Base-by-base conservation (phyloP, 2,113 vertebrate species). In the Piprites chloris region DNA sequence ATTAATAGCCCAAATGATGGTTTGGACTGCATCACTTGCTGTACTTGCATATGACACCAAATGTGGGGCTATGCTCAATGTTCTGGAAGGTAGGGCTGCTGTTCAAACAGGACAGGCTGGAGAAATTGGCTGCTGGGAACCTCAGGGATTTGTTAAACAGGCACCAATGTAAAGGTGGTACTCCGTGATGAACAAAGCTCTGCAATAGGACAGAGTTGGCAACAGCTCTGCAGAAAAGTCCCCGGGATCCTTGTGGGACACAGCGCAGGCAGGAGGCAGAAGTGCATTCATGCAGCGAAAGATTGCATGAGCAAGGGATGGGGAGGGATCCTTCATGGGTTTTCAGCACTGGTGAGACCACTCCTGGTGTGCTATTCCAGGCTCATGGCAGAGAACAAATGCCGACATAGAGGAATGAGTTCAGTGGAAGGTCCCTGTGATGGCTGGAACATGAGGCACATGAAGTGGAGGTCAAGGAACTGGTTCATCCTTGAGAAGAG, bases 381-480 rank as follows among this genome's bases (percentile, higher is more conserved):
- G 7, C 8, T 91, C 26, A 41, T 30, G 72, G 37, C 12, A 71
- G 35, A 50, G 9, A 33, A 11, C 6, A 66, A 52, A 56, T 0
- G 1, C 9, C 88, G 49, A 35, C 13, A 56, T 9, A 11, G 2
- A 16, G 26, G 47, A 50, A 26, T 21, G 14, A 72, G 19, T 18
- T 15, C 14, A 37, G 9, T n/a, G 56, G 30, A 75, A 41, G 4
- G 11, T 52, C 23, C 11, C 3, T 9, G 2, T 33, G 39, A 49
- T 21, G 30, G 14, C 20, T 71, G 50, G 35, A 81, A 39, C 9
- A 30, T 5, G 41, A 20, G 13, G 5, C 0, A 0, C 12, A 8
- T 0, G 1, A 49, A 32, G 9, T 28, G 32, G 28, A 39, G 11
- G 5, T 11, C 20, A 41, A 5, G 7, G 7, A 46, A 6, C 9